Evolutionary conservation across 2,888 invertebrate species (phyloP).

Genomic region (Chalcis sispes): DNA sequence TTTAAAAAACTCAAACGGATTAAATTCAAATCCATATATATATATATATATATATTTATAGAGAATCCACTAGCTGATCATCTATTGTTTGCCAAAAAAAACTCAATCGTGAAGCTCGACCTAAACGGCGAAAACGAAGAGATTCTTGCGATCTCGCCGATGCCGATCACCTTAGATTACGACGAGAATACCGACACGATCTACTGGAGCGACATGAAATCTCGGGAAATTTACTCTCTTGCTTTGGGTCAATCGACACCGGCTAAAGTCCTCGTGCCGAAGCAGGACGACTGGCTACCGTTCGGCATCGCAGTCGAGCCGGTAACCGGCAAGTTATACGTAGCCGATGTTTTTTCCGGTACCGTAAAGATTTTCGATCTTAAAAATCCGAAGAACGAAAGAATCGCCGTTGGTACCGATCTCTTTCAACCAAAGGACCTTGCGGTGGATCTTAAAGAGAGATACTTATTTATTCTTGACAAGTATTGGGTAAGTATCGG

Average conservation of each 20-base stretch:
- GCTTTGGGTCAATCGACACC: not conserved
- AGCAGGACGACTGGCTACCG: slow-evolving; percentile 14
- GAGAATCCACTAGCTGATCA: not conserved
- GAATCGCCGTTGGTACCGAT: not conserved
- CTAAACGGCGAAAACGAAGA: not conserved
- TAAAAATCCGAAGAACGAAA: not conserved
- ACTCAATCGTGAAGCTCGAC: not conserved
- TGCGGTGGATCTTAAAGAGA: slow-evolving; percentile 1
- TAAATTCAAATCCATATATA: no score
- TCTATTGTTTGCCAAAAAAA: not conserved
- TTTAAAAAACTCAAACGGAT: no score
- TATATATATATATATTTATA: not conserved
- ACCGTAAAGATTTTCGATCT: slow-evolving; percentile 20
- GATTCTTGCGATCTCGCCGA: not conserved
- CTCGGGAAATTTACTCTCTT: not conserved
- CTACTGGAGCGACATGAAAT: slow-evolving; percentile 28
- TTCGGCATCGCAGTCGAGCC: slow-evolving; percentile 1
- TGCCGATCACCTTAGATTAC: not conserved
- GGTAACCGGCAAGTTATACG: slow-evolving; percentile 26
- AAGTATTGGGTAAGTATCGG: slow-evolving; percentile 6
- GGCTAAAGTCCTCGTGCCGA: not conserved
- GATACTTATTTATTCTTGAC: slow-evolving; percentile 33
- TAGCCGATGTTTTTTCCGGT: slow-evolving; percentile 6
- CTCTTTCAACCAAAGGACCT: not conserved
- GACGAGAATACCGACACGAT: not conserved